Evolutionary conservation across 2,113 vertebrate species (phyloP), one percentile per base, ranked within the genome.

Genomic region (Anoplopoma fimbria): DNA sequence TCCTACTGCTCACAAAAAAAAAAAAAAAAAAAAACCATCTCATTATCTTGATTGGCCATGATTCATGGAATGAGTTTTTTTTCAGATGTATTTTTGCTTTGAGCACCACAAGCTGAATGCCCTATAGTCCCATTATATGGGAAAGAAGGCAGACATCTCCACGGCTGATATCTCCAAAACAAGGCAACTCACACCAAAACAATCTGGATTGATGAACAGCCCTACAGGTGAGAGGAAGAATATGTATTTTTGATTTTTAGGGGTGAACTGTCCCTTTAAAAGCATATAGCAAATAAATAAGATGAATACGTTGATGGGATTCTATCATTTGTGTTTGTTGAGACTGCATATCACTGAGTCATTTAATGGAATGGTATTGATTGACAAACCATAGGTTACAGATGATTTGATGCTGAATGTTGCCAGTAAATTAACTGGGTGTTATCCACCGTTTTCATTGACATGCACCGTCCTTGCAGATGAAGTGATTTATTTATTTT

Each of bases 401-500:
- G 40, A 69, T 76, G 6, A 69, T 23, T 25, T 62, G 45, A 84
- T 31, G 34, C 7, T 4, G 2, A 51, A 36, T 60, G 27, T 27
- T 60, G 6, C 15, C 4, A 8, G 51, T 29, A 47, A 82, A 69
- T 73, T 58, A 76, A 21, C 38, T 17, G 42, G n/a, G 67, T 42
- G 45, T 58, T 49, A n/a, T 74, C 36, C 77, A 42, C 70, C 29
- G 14, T 33, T 40, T 82, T 45, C 67, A 81, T 31, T 68, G 77
- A 65, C 29, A 68, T 55, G 36, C 13, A 29, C n/a, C n/a, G n/a
- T n/a, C n/a, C n/a, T n/a, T n/a, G n/a, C n/a, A n/a, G n/a, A n/a
- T n/a, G n/a, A n/a, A n/a, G n/a, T n/a, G n/a, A n/a, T n/a, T n/a
- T n/a, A n/a, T n/a, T n/a, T n/a, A n/a, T n/a, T n/a, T n/a, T n/a